Percentiles rank a stretch among this genome's conserved stretches.
phyloP scores from a whole-genome alignment of 2,797 vertebrate genomes.

The Echiichthys vipera region DNA sequence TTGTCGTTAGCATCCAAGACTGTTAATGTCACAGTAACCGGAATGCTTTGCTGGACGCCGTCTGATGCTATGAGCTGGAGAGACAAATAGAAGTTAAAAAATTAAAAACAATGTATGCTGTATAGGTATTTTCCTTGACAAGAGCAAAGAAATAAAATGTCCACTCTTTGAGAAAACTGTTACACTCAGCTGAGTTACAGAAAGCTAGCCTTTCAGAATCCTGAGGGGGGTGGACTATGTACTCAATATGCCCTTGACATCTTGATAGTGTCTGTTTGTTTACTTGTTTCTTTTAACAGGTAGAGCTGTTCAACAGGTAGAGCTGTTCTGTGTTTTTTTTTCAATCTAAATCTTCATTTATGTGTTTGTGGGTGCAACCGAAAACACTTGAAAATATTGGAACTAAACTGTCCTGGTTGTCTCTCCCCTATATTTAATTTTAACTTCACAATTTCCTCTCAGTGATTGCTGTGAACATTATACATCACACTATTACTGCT shows the following conservation, averaged over 20 bases:
- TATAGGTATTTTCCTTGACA: constrained; percentile 10
- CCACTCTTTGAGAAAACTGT: background rate
- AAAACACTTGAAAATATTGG: constrained; percentile 5
- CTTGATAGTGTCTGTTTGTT: constrained; percentile 32
- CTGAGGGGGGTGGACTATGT: constrained; percentile 8
- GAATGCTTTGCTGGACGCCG: constrained; percentile 92
- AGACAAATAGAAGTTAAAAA: constrained; percentile 9
- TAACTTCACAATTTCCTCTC: background rate
- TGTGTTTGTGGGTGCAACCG: background rate
- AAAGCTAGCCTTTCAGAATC: constrained; percentile 23
- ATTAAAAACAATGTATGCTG: background rate
- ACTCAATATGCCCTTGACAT: constrained; percentile 28
- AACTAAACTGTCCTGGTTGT: background rate
- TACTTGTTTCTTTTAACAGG: constrained; percentile 39
- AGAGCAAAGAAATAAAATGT: constrained; percentile 2
- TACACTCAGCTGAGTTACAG: constrained; percentile 3
- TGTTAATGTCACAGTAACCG: constrained; percentile 89
- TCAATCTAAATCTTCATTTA: constrained; percentile 26
- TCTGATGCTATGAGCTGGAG: constrained; percentile 93
- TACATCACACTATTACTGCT: no score
- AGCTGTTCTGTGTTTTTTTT: constrained; percentile 16
- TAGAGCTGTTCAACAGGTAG: constrained; percentile 4
- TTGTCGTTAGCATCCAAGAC: constrained; percentile 98
- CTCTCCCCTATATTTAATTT: background rate
- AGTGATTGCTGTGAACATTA: background rate